A percentile compares a stretch with the other conserved stretches of the same genome.
Evolutionary conservation across 2,888 invertebrate genomes (phyloP).

Genomic region (Meiosimyza decipiens): DNA sequence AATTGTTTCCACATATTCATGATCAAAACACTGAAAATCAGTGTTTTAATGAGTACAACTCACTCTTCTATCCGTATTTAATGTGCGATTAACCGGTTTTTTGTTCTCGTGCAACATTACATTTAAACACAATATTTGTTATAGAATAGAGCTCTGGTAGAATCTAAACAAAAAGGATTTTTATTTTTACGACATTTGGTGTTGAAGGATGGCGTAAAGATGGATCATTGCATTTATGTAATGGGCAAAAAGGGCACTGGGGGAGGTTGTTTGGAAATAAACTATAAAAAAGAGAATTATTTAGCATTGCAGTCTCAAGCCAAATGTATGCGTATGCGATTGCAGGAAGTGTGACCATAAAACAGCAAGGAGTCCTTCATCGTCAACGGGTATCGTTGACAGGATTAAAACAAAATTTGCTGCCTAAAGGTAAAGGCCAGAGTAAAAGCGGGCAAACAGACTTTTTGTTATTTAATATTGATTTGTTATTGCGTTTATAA

Average conservation of each 20-base stretch:
- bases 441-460: no score
- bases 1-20: no score
- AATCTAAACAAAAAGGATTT: constrained; percentile 46
- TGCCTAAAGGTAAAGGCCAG: no score
- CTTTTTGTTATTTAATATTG: no score
- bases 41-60: no score
- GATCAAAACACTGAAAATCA: no score
- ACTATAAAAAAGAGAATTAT: constrained; percentile 48
- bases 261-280: constrained; percentile 35
- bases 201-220: constrained; percentile 42
- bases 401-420: constrained; percentile 41
- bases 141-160: constrained; percentile 11
- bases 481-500: no score
- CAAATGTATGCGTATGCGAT: constrained; percentile 30
- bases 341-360: constrained; percentile 45
- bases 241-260: constrained; percentile 16
- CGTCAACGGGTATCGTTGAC: constrained; percentile 45
- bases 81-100: no score
- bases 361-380: constrained; percentile 45
- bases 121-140: neutral
- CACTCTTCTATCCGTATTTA: no score
- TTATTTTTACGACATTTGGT: constrained; percentile 43
- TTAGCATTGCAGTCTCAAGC: constrained; percentile 21
- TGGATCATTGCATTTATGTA: constrained; percentile 35
- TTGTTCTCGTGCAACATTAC: no score